Base-by-base conservation (phyloP, 2,113 vertebrate genomes). In the Larimichthys polyactis region DNA sequence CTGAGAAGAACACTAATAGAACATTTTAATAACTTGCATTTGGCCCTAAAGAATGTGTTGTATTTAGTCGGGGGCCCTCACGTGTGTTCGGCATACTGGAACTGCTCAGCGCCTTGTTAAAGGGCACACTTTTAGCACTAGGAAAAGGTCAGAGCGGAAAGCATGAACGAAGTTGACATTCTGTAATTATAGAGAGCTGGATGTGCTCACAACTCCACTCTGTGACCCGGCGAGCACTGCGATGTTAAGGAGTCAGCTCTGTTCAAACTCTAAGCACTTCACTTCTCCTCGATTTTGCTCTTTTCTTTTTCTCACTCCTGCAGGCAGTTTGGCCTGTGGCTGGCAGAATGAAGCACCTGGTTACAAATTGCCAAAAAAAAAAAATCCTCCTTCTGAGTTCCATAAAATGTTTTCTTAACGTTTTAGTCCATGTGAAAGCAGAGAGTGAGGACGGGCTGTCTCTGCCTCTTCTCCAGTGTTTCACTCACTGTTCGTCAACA, bases 81-180 rank as follows among this genome's bases (percentile, higher is more conserved):
- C 83, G 19, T 69, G 80, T 58, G 51, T 72, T 72, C 83, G 44
- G 65, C 66, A 14, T 4, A 62, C n/a, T 81, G 27, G 81, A 86
- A 44, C 78, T 7, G 85, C 85, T 79, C 69, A 2, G 1, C 52
- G 65, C 17, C 81, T 83, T 81, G 86, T 82, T 86, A 90, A 92
- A 92, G 90, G 91, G 63, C 86, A 82, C 67, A 68, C 67, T 89
- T 87, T 89, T 78, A 82, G 85, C 74, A 59, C 58, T 1, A 66
- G 66, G 68, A 57, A 93, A 94, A 94, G 93, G 93, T 94, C 93
- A 90, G 83, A 87, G 82, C 77, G 75, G 81, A 83, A 90, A 88
- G 83, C 88, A 83, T 88, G 82, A 89, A 88, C 83, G 78, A 87
- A 90, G 90, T 65, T 92, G 94, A 93, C 91, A 86, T 91, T 92